A percentile compares a stretch with the other conserved stretches of the same genome.
These are phyloP conservation scores for Macropus fuliginosus DNA, from an alignment of 2,797 vertebrate genomes.

Conservation along the genomic window DNA sequence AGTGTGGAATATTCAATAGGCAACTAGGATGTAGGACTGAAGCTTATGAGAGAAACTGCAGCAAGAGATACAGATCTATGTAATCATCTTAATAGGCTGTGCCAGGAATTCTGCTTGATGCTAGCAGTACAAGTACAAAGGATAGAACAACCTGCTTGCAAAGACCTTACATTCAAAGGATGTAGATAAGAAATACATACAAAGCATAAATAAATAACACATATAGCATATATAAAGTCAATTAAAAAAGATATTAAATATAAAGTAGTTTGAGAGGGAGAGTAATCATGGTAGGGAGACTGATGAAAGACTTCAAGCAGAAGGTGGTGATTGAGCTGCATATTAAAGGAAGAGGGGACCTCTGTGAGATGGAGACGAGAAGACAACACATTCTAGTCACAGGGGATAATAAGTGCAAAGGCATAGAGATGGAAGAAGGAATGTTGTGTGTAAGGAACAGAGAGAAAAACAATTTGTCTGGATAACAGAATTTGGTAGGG, in stretches of 20 bases:
- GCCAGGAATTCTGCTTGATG: background rate
- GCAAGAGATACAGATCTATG: background rate
- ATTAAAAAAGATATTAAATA: background rate
- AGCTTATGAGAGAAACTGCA: background rate
- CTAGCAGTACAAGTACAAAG: background rate
- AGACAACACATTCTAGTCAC: background rate
- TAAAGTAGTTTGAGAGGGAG: background rate
- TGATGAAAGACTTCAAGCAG: background rate
- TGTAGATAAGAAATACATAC: background rate
- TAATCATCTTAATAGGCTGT: background rate
- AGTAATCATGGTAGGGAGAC: background rate
- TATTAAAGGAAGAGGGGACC: background rate
- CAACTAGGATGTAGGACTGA: background rate
- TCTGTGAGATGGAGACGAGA: background rate
- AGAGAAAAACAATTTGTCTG: background rate
- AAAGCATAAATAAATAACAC: background rate
- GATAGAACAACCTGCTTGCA: background rate
- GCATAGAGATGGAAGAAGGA: background rate
- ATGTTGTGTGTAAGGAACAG: background rate
- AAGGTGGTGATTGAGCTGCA: background rate
- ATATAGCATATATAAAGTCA: background rate
- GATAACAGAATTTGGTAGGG: background rate
- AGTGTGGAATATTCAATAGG: background rate
- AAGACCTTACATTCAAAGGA: background rate
- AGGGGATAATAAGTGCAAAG: background rate